A percentile compares a stretch with the other conserved stretches of the same genome.
Conservation (phyloP, 2,113 vertebrate genomes). For the Caloenas nicobarica region DNA sequence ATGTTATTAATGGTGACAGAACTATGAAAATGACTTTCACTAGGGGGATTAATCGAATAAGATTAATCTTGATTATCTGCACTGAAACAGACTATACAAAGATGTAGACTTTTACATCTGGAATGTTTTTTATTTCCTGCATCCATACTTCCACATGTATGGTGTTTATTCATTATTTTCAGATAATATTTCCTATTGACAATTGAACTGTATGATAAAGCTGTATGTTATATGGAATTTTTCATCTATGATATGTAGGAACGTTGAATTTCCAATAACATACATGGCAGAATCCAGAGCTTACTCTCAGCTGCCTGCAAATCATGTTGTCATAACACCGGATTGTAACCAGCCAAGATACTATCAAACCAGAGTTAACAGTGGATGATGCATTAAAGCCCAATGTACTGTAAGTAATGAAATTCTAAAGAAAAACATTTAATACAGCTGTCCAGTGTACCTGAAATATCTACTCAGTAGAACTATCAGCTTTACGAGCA, state of each 20-base stretch:
- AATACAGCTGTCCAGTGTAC: not conserved
- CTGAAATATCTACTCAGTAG: not conserved
- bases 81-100: not conserved
- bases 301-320: not conserved
- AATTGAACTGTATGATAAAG: not conserved
- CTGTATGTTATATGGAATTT: not conserved
- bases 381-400: conserved; percentile 26
- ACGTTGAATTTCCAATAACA: not conserved
- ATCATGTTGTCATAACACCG: not conserved
- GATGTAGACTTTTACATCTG: not conserved
- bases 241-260: not conserved
- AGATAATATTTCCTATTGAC: not conserved
- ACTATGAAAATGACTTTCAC: not conserved
- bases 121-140: not conserved
- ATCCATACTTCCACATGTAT: not conserved
- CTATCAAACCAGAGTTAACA: conserved; percentile 9
- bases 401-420: conserved; percentile 18
- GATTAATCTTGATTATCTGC: not conserved
- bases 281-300: not conserved
- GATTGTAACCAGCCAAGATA: not conserved
- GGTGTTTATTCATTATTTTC: fast-evolving
- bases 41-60: not conserved
- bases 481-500: conserved; percentile 22
- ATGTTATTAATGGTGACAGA: not conserved
- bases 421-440: conserved; percentile 30